phyloP scores from a whole-genome alignment of 2,113 vertebrate genomes.

The Rhabdornis inornatus region DNA sequence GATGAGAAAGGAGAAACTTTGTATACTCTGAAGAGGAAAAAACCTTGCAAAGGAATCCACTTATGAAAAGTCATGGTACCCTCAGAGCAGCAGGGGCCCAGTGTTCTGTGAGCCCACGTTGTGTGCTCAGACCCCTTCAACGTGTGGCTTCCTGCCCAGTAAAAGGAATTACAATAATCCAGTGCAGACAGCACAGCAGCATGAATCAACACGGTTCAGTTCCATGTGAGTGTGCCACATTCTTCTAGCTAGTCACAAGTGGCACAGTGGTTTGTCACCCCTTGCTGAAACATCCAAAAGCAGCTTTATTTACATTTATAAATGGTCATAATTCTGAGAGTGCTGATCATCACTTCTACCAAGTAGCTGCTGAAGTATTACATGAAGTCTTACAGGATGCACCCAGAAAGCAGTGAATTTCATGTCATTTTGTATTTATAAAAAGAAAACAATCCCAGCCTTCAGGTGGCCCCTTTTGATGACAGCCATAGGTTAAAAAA shows the following conservation, averaged over 20 bases:
- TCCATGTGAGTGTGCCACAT: background rate
- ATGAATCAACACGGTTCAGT: background rate
- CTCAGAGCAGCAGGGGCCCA: background rate
- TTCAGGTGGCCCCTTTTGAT: background rate
- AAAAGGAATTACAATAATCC: background rate
- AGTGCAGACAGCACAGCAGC: background rate
- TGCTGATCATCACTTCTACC: background rate
- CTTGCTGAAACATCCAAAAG: background rate
- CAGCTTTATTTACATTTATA: background rate
- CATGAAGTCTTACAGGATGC: background rate
- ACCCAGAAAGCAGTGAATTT: background rate
- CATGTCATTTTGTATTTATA: rapidly evolving
- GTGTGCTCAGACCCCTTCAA: background rate
- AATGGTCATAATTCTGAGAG: background rate
- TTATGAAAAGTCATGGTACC: background rate
- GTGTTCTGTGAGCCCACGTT: background rate
- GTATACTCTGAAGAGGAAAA: background rate
- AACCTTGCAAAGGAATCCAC: background rate
- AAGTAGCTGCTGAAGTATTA: background rate
- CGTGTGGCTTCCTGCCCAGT: background rate
- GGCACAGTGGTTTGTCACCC: background rate
- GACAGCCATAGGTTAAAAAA: background rate
- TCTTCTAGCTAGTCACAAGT: background rate
- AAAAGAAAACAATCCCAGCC: background rate
- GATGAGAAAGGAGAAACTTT: background rate